Conservation (phyloP, 2,113 vertebrate genomes). For the Cephalopterus ornatus region DNA sequence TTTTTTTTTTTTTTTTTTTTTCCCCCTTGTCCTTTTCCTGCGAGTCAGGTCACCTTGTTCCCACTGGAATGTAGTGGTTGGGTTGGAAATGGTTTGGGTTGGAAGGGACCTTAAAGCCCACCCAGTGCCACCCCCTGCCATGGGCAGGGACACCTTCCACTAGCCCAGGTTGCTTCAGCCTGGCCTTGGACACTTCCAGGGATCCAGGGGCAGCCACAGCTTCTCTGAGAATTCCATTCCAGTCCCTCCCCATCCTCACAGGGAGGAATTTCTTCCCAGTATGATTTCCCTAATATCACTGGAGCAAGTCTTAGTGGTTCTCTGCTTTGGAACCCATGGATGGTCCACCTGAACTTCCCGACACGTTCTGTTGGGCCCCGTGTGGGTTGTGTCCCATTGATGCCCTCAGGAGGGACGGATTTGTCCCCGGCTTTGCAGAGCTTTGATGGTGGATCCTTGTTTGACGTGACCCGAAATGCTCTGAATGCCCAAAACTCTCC, state of each 20-base stretch:
- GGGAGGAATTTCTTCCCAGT: neutral
- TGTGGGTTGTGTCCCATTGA: accelerated
- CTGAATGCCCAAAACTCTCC: neutral
- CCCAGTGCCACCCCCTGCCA: neutral
- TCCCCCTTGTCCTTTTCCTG: neutral
- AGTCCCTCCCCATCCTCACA: neutral
- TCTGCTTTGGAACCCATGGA: neutral
- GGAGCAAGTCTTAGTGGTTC: neutral
- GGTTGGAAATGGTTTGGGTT: neutral
- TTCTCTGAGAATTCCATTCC: neutral
- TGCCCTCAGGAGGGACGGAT: neutral
- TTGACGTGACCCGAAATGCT: neutral
- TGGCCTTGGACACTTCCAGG: neutral
- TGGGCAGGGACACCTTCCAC: neutral
- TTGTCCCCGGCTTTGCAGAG: neutral
- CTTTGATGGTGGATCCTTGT: neutral
- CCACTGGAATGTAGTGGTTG: neutral
- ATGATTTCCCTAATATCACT: neutral
- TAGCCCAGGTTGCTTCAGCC: neutral
- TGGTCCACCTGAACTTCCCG: neutral
- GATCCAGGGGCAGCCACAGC: neutral
- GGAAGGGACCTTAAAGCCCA: neutral
- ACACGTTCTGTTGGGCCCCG: neutral
- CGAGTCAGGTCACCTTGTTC: neutral
- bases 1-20: neutral